Evolutionary conservation across 1,140 invertebrate species (phyloP), one percentile per base, ranked within the genome.

Genomic region (Lepidostoma basale): DNA sequence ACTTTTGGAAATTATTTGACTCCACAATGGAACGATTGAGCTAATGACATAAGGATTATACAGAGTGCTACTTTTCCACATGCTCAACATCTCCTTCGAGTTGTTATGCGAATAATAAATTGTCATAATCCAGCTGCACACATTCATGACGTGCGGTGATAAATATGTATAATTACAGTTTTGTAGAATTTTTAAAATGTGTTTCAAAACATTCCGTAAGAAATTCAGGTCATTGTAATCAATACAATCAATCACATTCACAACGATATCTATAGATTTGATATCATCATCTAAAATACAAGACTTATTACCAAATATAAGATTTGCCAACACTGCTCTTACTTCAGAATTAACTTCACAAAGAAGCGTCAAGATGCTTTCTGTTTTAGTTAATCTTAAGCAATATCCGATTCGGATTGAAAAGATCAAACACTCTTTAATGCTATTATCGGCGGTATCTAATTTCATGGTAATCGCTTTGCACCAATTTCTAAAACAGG

Each of bases 21-120:
- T 62, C 67, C 63, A 73, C n/a, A 67, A 22, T 5, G 71, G 71
- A 23, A 73, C 40, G 23, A 73, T 64, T n/a, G 71, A 73, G 9
- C 40, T 67, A 6, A 73, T 65, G 10, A 60, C 33, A 16, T 69
- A 64, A 42, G 71, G 71, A 67, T 73, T 73, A 33, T 69, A 73
- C 42, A 73, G 59, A 10, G 63, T 59, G 5, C 39, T 30, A 2
- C 63, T 63, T 49, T 73, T 73, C 71, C 67, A 73, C 6, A 47
- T 30, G 14, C 67, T 63, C 28, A 73, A 49, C 0, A 67, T 54
- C 60, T 73, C 71, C 54, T 58, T 67, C 3, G 60, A 64, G 25
- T 45, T 63, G 33, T 69, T 69, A 30, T 73, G 71, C 1, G 71
- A 64, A 12, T 62, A 69, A 59, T 64, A 67, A 25, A 73, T 42